These are phyloP conservation scores for Danio tinwini DNA, from an alignment of 2,797 vertebrate species.

Conservation along the genomic window DNA sequence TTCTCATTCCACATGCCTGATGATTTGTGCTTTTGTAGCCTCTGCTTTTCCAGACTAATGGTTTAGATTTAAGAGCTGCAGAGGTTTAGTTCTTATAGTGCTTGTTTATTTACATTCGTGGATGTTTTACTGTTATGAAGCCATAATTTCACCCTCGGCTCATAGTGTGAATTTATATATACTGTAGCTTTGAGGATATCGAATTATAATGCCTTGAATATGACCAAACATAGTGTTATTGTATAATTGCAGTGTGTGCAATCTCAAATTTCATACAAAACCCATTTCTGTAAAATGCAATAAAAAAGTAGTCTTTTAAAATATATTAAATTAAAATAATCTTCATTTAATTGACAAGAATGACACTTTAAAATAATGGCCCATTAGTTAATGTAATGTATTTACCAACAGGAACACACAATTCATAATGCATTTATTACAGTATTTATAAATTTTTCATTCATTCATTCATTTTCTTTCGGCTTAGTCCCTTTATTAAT, in stretches of 20 bases:
- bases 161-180: not conserved
- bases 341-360: too few species aligned
- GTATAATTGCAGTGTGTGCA: not conserved
- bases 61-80: not conserved
- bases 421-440: too few species aligned
- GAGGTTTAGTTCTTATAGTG: not conserved
- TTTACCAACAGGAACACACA: too few species aligned
- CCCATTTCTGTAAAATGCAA: not conserved
- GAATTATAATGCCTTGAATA: not conserved
- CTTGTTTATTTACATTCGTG: slow-evolving; percentile 8
- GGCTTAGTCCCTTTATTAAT: too few species aligned
- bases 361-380: too few species aligned
- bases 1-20: slow-evolving; percentile 9
- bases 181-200: slow-evolving; percentile 30
- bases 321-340: too few species aligned
- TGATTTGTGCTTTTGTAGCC: slow-evolving; percentile 6
- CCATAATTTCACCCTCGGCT: slow-evolving; percentile 7
- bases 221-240: not conserved
- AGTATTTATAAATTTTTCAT: too few species aligned
- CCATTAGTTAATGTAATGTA: too few species aligned
- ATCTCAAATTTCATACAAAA: not conserved
- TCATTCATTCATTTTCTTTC: too few species aligned
- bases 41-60: not conserved
- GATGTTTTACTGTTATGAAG: slow-evolving; percentile 2
- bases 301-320: too few species aligned